A percentile compares a stretch with the other conserved stretches of the same genome.
phyloP scores from a whole-genome alignment of 2,797 vertebrate species.

The Diceros bicornis region DNA sequence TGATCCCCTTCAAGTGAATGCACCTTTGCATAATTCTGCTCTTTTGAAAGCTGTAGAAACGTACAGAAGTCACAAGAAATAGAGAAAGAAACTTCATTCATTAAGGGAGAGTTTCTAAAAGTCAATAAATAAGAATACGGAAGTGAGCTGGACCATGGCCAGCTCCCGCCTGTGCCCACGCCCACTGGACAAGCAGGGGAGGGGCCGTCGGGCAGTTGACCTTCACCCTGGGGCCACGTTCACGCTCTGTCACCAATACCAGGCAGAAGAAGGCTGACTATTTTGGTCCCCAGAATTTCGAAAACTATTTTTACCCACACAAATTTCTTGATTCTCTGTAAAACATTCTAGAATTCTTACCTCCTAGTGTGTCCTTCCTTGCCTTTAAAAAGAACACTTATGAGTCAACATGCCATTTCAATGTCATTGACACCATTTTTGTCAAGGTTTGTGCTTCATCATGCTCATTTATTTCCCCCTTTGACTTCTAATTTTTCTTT shows the following conservation, averaged over 20 bases:
- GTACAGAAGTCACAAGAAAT: background rate
- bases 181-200: background rate
- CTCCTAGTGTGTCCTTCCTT: background rate
- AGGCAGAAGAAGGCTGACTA: background rate
- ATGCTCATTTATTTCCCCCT: background rate
- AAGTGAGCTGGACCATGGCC: background rate
- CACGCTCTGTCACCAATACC: background rate
- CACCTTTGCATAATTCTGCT: background rate
- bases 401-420: background rate
- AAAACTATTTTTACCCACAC: background rate
- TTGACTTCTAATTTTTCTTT: constrained; percentile 27
- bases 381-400: background rate
- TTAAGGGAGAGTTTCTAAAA: background rate
- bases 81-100: background rate
- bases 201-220: background rate
- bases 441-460: background rate
- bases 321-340: background rate
- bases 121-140: background rate
- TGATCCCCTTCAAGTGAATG: background rate
- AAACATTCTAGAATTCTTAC: constrained; percentile 1
- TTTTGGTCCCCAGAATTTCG: background rate
- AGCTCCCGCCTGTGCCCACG: background rate
- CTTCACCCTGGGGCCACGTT: background rate
- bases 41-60: background rate
- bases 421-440: background rate